These are phyloP conservation scores for Sarcophaga variegata DNA, from an alignment of 2,888 invertebrate genomes.

Conservation along the genomic window DNA sequence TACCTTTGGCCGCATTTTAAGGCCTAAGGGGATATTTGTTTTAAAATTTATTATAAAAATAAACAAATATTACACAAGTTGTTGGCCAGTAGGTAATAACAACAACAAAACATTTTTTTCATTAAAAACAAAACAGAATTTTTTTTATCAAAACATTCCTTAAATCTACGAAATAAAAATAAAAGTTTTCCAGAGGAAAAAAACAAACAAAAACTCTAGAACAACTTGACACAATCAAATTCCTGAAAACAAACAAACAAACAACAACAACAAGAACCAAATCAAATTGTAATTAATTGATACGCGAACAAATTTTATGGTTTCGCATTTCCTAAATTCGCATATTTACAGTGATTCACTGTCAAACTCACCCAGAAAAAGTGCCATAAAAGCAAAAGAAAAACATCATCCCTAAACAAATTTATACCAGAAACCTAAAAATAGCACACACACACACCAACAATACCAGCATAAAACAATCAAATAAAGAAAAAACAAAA, in stretches of 20 bases:
- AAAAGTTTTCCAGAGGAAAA: neutral
- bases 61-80: conserved; percentile 14
- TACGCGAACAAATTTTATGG: conserved; percentile 20
- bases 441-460: neutral
- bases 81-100: neutral
- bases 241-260: neutral
- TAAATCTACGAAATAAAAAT: neutral
- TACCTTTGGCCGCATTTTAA: neutral
- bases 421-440: neutral
- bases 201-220: neutral
- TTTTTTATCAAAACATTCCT: neutral
- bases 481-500: neutral
- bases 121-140: neutral
- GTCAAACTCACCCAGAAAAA: neutral
- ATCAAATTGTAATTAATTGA: conserved; percentile 46
- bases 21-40: conserved; percentile 19
- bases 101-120: neutral
- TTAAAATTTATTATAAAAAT: conserved; percentile 11
- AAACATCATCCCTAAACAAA: neutral
- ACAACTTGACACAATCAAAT: conserved; percentile 4
- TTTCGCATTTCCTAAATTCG: neutral
- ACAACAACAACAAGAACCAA: neutral
- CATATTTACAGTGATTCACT: neutral
- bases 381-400: neutral
- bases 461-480: neutral